These are phyloP conservation scores for Ophiothrix spiculata DNA, from an alignment of 35 echinoderm and acorn worm genomes.

Conservation along the genomic window DNA sequence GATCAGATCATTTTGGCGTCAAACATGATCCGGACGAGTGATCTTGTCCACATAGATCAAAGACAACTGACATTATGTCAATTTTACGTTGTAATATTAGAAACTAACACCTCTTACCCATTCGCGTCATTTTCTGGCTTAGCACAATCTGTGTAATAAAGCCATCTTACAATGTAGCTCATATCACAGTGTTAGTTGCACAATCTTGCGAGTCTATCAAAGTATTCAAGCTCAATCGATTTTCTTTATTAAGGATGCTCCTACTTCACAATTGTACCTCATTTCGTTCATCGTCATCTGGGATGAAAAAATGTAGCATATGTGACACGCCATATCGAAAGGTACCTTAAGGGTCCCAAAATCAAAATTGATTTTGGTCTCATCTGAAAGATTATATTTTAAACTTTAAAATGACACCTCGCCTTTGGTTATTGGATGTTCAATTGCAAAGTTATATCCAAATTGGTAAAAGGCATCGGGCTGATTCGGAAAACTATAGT, in stretches of 20 bases:
- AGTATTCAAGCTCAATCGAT: background rate
- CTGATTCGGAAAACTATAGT: no score
- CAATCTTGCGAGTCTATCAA: background rate
- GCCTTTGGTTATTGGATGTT: no score
- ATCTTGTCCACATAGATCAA: background rate
- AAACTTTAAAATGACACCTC: no score
- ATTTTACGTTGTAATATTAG: slow-evolving; percentile 10
- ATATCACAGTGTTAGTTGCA: background rate
- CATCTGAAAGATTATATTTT: no score
- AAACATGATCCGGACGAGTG: background rate
- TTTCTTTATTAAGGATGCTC: slow-evolving; percentile 12
- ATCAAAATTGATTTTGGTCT: no score
- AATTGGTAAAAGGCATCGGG: no score
- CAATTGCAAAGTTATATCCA: no score
- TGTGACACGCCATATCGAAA: no score
- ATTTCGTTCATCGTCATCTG: background rate
- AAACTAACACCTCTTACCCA: background rate
- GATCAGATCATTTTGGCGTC: slow-evolving; percentile 5
- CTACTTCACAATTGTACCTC: background rate
- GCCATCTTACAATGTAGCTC: background rate
- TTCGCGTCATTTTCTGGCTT: no score
- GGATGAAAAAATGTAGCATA: no score
- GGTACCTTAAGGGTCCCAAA: no score
- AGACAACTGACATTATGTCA: background rate
- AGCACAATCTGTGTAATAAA: background rate